These are phyloP conservation scores for Meloidogyne chitwoodi DNA, from an alignment of 1,140 invertebrate genomes.

Conservation along the genomic window DNA sequence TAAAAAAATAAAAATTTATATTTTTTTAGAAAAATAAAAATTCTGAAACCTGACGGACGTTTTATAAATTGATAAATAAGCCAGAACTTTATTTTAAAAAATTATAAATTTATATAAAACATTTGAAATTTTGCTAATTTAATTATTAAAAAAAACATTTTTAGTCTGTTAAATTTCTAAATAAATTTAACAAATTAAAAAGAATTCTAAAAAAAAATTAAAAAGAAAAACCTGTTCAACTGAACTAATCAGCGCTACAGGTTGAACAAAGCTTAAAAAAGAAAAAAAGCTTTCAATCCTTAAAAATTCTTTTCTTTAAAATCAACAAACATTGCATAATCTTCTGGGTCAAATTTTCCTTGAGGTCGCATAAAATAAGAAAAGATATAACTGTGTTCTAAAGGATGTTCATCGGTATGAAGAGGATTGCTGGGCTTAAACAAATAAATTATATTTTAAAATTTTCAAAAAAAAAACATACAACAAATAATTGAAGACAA, in stretches of 20 bases:
- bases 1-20: conserved; percentile 27
- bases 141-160: no score
- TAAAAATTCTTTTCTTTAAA: not conserved
- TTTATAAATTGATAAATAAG: conserved; percentile 83
- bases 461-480: no score
- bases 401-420: conserved; percentile 69
- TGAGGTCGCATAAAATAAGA: conserved; percentile 77
- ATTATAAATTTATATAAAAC: no score
- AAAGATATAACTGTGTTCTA: conserved; percentile 82
- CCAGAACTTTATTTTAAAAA: conserved; percentile 71
- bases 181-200: no score
- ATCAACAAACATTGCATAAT: conserved; percentile 69
- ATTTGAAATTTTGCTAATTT: no score
- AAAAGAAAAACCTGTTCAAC: conserved; percentile 74
- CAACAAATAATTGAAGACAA: not conserved
- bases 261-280: conserved; percentile 65
- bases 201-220: no score
- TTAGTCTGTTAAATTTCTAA: no score
- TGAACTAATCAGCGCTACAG: conserved; percentile 70
- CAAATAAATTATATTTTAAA: not conserved
- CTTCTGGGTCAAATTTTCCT: conserved; percentile 69
- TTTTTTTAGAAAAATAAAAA: not conserved
- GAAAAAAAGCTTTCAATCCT: not conserved
- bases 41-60: conserved; percentile 69
- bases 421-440: not conserved